A percentile compares a stretch with the other conserved stretches of the same genome.
Evolutionary conservation across 2,113 vertebrate species (phyloP).

Genomic region (Typhlomys cinereus): DNA sequence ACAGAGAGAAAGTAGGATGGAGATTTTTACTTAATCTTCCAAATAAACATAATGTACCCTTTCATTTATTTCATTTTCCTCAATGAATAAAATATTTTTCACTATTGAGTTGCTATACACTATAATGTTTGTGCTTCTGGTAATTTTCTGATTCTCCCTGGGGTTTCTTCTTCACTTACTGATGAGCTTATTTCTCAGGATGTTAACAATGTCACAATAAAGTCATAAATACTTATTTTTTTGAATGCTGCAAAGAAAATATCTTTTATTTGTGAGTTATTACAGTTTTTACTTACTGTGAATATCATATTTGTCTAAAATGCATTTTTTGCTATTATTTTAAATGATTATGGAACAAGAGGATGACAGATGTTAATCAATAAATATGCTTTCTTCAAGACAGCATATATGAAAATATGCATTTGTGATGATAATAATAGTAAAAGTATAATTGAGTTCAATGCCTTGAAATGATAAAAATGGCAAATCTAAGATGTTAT

Average conservation of each 20-base stretch:
- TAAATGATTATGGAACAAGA: slow-evolving; percentile 19
- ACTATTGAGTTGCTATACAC: slow-evolving; percentile 23
- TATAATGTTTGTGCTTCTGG: background rate
- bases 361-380: slow-evolving; percentile 43
- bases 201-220: slow-evolving; percentile 49
- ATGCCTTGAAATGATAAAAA: slow-evolving; percentile 2
- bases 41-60: slow-evolving; percentile 14
- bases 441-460: background rate
- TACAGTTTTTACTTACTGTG: slow-evolving; percentile 28
- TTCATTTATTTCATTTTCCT: slow-evolving; percentile 54
- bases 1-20: background rate
- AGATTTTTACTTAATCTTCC: slow-evolving; percentile 56
- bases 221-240: slow-evolving; percentile 52
- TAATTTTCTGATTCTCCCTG: slow-evolving; percentile 58
- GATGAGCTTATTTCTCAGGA: slow-evolving; percentile 52
- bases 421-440: background rate
- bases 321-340: slow-evolving; percentile 13
- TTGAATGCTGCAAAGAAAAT: slow-evolving; percentile 46
- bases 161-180: slow-evolving; percentile 17
- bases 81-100: slow-evolving; percentile 51
- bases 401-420: background rate
- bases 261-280: slow-evolving; percentile 55
- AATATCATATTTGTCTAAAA: slow-evolving; percentile 19
- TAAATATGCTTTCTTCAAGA: background rate
- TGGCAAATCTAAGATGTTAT: background rate